Base-by-base conservation (phyloP, 1,140 invertebrate genomes). In the Anastatus disparis region DNA sequence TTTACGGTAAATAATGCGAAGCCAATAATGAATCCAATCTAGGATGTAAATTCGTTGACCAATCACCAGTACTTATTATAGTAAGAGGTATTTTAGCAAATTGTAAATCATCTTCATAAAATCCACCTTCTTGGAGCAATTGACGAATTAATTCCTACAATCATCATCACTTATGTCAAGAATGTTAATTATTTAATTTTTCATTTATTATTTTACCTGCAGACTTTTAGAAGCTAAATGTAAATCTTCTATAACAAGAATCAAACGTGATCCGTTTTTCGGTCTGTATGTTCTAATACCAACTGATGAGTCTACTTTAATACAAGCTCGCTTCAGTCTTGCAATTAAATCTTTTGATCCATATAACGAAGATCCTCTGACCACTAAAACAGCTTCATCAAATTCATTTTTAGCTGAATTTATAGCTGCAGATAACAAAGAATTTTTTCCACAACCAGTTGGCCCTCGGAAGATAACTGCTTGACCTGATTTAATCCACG, bases 61-160 rank as follows among this genome's bases (percentile, higher is more conserved):
- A 44, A 65, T 85, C 82, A 0, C 80, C 83, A 9, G 81, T 86
- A 20, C 77, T 80, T 27, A 86, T 66, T 3, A 83, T 52, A 0
- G 78, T 81, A 42, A 85, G 17, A 0, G 83, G 78, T n/a, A 85
- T 68, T 78, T 72, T 82, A 0, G 84, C 84, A 59, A 85, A 86
- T 74, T 82, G 83, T 10, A 85, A 69, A 70, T 86, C 85, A 0
- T 85, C 81, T 55, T 86, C 85, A 62, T 85, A 79, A 52, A 85
- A 85, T 65, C 85, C 84, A 24, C 78, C 77, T 70, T 85, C 83
- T 66, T 85, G 81, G 20, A 86, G 70, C 3, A 86, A 53, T 50
- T 85, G 77, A 7, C 85, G 75, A 10, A 84, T 29, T 1, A 85
- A 63, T 76, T 86, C 84, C 81, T 86, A 64, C 38, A 31, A 56